These are phyloP conservation scores for Bubo scandiacus DNA, from an alignment of 2,113 vertebrate genomes.

Conservation along the genomic window DNA sequence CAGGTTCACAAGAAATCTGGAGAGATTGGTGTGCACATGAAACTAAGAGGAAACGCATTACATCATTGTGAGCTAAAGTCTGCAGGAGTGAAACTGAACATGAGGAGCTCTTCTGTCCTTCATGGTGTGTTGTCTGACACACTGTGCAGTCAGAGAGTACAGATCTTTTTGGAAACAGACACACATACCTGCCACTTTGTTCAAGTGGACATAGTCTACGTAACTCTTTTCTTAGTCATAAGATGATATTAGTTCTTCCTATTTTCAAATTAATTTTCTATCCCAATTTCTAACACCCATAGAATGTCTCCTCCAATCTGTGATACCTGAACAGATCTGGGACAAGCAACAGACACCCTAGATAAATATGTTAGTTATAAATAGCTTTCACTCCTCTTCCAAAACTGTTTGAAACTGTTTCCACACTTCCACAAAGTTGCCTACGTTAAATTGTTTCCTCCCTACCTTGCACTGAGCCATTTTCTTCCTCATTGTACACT, in stretches of 20 bases:
- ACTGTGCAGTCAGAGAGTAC: not conserved
- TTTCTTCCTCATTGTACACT: not conserved
- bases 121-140: not conserved
- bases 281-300: not conserved
- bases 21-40: not conserved
- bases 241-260: not conserved
- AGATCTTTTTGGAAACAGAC: not conserved
- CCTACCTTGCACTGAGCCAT: not conserved
- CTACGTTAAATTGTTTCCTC: not conserved
- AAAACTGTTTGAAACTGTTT: not conserved
- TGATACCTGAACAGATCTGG: not conserved
- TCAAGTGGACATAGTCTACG: not conserved
- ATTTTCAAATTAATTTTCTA: not conserved
- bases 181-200: not conserved
- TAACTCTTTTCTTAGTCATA: not conserved
- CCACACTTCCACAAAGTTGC: not conserved
- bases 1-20: not conserved
- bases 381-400: not conserved
- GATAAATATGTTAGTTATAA: not conserved
- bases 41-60: not conserved
- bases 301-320: not conserved
- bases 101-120: not conserved
- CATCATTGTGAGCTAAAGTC: accelerated
- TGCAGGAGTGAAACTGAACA: not conserved
- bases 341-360: not conserved